Conservation (phyloP, 1,140 invertebrate genomes). For the Pseudomyrmex pallidus region DNA sequence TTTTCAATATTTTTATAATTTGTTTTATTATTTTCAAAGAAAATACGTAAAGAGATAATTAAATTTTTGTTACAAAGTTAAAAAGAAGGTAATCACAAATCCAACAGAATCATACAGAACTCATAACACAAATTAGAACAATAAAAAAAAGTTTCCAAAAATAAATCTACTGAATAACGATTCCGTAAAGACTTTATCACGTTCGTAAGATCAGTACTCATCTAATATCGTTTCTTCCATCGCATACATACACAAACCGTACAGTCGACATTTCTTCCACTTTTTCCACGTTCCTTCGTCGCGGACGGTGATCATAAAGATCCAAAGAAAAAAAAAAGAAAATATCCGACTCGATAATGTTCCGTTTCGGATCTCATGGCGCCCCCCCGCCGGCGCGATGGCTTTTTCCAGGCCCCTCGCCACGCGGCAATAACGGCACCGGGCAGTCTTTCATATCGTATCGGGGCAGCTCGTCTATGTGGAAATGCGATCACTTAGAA, state of each 20-base stretch:
- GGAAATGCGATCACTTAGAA: conserved; percentile 85
- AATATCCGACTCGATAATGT: conserved; percentile 75
- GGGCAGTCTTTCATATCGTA: conserved; percentile 80
- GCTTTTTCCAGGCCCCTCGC: conserved; percentile 56
- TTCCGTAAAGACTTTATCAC: conserved; percentile 9
- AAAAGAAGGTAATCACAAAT: not conserved
- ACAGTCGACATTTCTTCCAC: conserved; percentile 12
- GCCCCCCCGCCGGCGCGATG: conserved; percentile 51
- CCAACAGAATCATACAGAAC: not conserved
- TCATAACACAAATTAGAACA: not conserved
- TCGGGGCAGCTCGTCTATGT: conserved; percentile 84
- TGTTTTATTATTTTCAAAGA: too few relatives aligned
- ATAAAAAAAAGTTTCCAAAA: not conserved
- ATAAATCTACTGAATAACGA: conserved; percentile 9
- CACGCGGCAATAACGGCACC: conserved; percentile 72
- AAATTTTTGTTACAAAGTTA: not conserved
- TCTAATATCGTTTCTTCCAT: conserved; percentile 7
- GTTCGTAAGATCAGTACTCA: not conserved
- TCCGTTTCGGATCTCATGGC: conserved; percentile 58
- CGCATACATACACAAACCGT: not conserved
- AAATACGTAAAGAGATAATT: too few relatives aligned
- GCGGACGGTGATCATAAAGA: conserved; percentile 70
- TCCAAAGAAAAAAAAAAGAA: conserved; percentile 44
- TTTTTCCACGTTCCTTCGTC: conserved; percentile 32
- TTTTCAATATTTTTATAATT: too few relatives aligned